Evolutionary conservation across 2,797 vertebrate genomes (phyloP).

Genomic region (Chanos chanos): DNA sequence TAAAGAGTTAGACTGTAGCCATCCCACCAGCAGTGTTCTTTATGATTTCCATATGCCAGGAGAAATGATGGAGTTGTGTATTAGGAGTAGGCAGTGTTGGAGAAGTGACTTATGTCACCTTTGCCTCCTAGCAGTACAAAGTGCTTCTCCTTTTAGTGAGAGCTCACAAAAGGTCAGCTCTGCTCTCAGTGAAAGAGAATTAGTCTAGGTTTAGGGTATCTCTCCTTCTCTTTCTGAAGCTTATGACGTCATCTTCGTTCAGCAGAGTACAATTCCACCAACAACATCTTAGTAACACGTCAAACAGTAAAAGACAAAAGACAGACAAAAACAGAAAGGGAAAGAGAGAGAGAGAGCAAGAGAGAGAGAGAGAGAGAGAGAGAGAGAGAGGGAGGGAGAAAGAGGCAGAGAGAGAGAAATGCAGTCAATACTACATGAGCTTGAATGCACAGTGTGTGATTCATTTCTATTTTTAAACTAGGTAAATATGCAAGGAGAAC

Average conservation of each 20-base stretch:
- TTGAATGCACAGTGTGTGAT: slow-evolving; percentile 55
- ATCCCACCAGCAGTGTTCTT: too few relatives aligned
- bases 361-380: background rate
- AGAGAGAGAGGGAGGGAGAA: slow-evolving; percentile 8
- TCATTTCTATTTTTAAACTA: slow-evolving; percentile 58
- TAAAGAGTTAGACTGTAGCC: too few relatives aligned
- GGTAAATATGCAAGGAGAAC: slow-evolving; percentile 51
- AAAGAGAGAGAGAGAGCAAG: slow-evolving; percentile 31
- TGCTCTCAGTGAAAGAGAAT: too few relatives aligned
- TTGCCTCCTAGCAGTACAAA: too few relatives aligned
- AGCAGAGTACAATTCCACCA: background rate
- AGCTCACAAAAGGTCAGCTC: too few relatives aligned
- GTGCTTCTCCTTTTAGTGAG: too few relatives aligned
- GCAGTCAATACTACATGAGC: slow-evolving; percentile 9
- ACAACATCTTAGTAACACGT: background rate
- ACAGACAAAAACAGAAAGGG: slow-evolving; percentile 27
- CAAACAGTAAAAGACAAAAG: slow-evolving; percentile 16
- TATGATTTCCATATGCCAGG: too few relatives aligned
- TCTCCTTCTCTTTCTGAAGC: too few relatives aligned
- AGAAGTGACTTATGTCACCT: too few relatives aligned
- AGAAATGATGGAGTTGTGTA: too few relatives aligned
- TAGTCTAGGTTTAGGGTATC: too few relatives aligned
- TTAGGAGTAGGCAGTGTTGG: too few relatives aligned
- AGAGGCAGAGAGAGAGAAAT: slow-evolving; percentile 13
- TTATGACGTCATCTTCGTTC: background rate